These are phyloP conservation scores for Nebria salina DNA, from an alignment of 2,888 invertebrate species.

Conservation along the genomic window DNA sequence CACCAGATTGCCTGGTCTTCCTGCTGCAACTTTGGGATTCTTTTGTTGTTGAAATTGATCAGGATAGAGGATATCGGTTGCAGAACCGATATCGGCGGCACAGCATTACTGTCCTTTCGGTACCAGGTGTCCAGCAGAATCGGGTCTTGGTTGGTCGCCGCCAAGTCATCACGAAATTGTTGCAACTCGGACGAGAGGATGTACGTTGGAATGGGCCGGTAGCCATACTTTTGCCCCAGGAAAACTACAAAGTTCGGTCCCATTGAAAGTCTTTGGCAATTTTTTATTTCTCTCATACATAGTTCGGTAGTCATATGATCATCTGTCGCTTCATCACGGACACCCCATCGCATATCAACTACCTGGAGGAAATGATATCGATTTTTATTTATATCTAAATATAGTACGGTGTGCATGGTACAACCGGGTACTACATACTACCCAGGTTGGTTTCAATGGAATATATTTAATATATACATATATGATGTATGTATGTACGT, in stretches of 20 bases:
- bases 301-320: conserved; percentile 99
- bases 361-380: conserved; percentile 69
- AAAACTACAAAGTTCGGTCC: conserved; percentile 99
- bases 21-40: conserved; percentile 93
- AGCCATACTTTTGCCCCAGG: conserved; percentile 97
- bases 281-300: conserved; percentile 97
- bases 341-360: conserved; percentile 99
- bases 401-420: not conserved
- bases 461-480: too few relatives aligned
- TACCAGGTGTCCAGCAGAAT: conserved; percentile 93
- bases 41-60: conserved; percentile 97
- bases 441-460: not conserved
- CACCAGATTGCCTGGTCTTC: conserved; percentile 98
- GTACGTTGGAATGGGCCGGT: conserved; percentile 96
- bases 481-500: conserved; percentile 48
- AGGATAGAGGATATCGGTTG: conserved; percentile 98
- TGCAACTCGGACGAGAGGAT: conserved; percentile 91
- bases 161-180: conserved; percentile 85
- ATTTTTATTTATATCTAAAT: not conserved
- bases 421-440: not conserved
- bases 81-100: conserved; percentile 92
- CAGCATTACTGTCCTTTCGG: conserved; percentile 94
- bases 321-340: conserved; percentile 97
- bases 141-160: conserved; percentile 83
- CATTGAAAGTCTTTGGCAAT: conserved; percentile 96